These are phyloP conservation scores for Rhinopithecus roxellana DNA, from an alignment of 2,113 vertebrate genomes.

Conservation along the genomic window DNA sequence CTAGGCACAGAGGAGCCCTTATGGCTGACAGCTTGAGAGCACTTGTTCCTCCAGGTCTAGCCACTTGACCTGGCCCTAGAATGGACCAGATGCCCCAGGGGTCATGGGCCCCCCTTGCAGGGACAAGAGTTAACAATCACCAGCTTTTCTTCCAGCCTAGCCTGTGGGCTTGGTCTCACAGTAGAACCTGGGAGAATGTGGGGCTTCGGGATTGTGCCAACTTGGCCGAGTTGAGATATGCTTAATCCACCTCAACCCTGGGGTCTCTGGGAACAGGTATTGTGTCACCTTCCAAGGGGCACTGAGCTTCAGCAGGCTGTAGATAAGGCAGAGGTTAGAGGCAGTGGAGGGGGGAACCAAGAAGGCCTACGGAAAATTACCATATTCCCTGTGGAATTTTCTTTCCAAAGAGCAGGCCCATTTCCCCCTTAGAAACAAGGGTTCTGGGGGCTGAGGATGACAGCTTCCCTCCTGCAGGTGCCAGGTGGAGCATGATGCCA, in stretches of 20 bases:
- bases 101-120: accelerated
- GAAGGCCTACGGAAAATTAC: neutral
- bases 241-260: neutral
- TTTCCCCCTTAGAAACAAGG: neutral
- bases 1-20: neutral
- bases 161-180: neutral
- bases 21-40: neutral
- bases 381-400: neutral
- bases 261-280: neutral
- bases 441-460: neutral
- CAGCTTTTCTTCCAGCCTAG: constrained; percentile 13
- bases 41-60: neutral
- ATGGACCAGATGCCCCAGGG: neutral
- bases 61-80: neutral
- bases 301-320: neutral
- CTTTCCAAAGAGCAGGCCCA: constrained; percentile 1
- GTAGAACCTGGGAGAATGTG: neutral
- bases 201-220: neutral
- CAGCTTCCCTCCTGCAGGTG: neutral
- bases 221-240: neutral
- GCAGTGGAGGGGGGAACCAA: neutral
- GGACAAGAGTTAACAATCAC: neutral
- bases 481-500: constrained; percentile 36
- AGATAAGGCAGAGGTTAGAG: neutral
- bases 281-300: neutral